These are phyloP conservation scores for Polypterus senegalus DNA, from an alignment of 2,113 vertebrate species.

Conservation along the genomic window DNA sequence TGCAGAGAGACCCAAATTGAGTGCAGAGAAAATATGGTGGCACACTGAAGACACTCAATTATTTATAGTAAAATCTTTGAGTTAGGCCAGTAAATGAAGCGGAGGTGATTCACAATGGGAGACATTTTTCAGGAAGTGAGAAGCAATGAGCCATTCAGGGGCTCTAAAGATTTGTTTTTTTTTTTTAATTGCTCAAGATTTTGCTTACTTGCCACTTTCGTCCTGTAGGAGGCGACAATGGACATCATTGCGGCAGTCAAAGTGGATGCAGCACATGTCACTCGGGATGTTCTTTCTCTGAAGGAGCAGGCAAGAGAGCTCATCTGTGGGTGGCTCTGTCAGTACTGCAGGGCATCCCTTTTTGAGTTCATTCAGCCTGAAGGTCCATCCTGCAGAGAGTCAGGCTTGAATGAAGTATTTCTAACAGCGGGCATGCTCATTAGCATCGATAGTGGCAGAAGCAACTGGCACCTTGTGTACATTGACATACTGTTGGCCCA, in stretches of 20 bases:
- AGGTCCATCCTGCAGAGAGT: conserved; percentile 25
- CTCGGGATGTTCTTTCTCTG: conserved; percentile 61
- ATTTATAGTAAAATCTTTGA: too few species aligned
- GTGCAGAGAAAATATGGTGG: too few species aligned
- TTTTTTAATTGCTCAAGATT: too few species aligned
- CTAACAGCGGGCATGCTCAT: conserved; percentile 46
- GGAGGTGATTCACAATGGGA: too few species aligned
- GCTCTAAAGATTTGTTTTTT: too few species aligned
- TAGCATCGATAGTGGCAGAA: conserved; percentile 42
- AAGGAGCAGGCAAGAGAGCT: conserved; percentile 52
- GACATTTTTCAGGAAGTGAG: too few species aligned
- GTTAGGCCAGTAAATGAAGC: too few species aligned
- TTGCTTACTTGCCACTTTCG: neutral
- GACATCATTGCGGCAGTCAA: conserved; percentile 60
- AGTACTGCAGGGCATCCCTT: conserved; percentile 48
- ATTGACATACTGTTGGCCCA: conserved; percentile 56
- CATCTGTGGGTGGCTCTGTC: conserved; percentile 63
- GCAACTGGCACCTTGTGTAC: conserved; percentile 59
- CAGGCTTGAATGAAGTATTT: conserved; percentile 48
- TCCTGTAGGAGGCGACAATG: conserved; percentile 62
- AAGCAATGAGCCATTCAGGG: too few species aligned
- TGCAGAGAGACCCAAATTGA: too few species aligned
- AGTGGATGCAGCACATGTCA: conserved; percentile 41
- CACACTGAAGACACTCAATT: too few species aligned
- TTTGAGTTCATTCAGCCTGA: conserved; percentile 26